Percentiles rank a stretch among this genome's conserved stretches.
Conservation (phyloP, 2,888 invertebrate species). For the Epinotia ramella region DNA sequence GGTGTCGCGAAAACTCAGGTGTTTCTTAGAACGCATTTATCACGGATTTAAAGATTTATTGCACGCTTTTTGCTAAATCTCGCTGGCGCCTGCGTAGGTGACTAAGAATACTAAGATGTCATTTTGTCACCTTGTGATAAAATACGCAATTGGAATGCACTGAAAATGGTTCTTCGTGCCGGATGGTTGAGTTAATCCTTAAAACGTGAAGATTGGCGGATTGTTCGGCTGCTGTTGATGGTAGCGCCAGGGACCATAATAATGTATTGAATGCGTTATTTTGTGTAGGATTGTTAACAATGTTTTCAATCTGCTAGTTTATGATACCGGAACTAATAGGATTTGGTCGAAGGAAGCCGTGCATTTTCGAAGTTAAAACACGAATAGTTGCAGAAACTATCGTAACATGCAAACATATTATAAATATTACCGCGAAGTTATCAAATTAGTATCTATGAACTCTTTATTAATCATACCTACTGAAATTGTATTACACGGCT, state of each 20-base stretch:
- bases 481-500: too few species aligned
- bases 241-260: background rate
- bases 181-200: slow-evolving; percentile 9
- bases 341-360: too few species aligned
- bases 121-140: slow-evolving; percentile 8
- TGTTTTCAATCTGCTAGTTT: background rate
- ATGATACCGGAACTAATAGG: too few species aligned
- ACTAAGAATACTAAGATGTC: slow-evolving; percentile 19
- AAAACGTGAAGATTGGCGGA: background rate
- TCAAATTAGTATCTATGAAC: too few species aligned
- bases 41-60: slow-evolving; percentile 21
- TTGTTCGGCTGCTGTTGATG: background rate
- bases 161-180: slow-evolving; percentile 6
- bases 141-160: slow-evolving; percentile 6
- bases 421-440: too few species aligned
- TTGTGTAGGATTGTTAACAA: background rate
- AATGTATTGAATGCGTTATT: background rate
- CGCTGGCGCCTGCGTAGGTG: slow-evolving; percentile 31
- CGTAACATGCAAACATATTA: too few species aligned
- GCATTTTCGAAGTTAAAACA: too few species aligned
- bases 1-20: slow-evolving; percentile 15
- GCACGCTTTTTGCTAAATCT: slow-evolving; percentile 18
- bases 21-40: slow-evolving; percentile 24
- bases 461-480: too few species aligned
- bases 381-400: too few species aligned